Conservation (phyloP, 1,140 invertebrate genomes). For the Drosophila simulans region DNA sequence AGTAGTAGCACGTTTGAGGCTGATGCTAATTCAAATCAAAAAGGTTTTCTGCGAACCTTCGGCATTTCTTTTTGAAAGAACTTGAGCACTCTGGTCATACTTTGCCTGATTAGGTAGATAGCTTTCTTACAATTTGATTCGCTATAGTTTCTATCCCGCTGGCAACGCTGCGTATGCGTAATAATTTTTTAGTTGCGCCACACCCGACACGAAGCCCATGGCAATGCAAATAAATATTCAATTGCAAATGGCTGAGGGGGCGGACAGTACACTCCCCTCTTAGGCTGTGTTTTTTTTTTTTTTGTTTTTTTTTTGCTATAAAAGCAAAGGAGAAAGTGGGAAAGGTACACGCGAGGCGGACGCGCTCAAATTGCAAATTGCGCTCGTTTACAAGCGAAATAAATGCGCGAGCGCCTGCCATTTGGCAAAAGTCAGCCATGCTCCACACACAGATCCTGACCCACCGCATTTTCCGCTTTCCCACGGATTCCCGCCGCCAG, state of each 20-base stretch:
- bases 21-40: no score
- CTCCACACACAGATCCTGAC: conserved; percentile 13
- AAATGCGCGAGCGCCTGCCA: conserved; percentile 63
- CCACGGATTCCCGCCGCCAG: background rate
- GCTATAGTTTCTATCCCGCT: background rate
- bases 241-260: conserved; percentile 56
- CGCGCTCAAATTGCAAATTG: conserved; percentile 78
- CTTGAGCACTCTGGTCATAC: conserved; percentile 15
- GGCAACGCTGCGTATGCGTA: conserved; percentile 51
- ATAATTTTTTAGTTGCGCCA: conserved; percentile 69
- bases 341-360: conserved; percentile 43
- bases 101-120: conserved; percentile 29
- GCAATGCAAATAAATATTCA: conserved; percentile 69
- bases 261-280: background rate
- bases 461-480: conserved; percentile 2
- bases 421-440: conserved; percentile 51
- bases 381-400: conserved; percentile 74
- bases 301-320: background rate
- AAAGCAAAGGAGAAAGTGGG: background rate
- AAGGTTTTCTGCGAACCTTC: no score
- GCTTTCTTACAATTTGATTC: conserved; percentile 10
- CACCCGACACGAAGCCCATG: conserved; percentile 31
- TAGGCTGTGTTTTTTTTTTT: background rate
- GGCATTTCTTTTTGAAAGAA: background rate
- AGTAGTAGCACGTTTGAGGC: no score